Evolutionary conservation across 1,140 invertebrate species (phyloP), one percentile per base, ranked within the genome.

Genomic region (Macrobrachium nipponense): DNA sequence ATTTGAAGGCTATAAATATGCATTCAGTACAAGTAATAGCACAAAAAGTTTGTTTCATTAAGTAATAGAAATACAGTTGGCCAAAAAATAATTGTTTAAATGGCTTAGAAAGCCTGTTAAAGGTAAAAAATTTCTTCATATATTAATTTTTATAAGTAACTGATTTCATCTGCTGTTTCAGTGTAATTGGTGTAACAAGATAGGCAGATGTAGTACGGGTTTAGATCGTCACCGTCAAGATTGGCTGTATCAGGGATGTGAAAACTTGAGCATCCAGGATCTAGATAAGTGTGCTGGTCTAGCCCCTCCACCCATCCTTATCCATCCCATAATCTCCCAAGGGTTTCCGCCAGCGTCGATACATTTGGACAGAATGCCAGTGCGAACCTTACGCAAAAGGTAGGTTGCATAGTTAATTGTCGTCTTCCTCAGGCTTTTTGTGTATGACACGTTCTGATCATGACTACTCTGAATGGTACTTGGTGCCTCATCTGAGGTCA

Each of bases 191-290:
- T 99, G 98, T 91, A 93, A 95, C 1, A 92, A 92, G 5, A 91
- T 96, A 15, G 93, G 94, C 44, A 93, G 95, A 80, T 98, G 98
- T 90, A 98, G 96, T 18, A 96, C 95, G 89, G 98, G 97, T n/a
- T 94, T 95, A 7, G 98, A 97, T 90, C 93, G 97, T 68, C 93
- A 95, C 70, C 93, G 96, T 23, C 98, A 99, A 90, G 95, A 97
- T 44, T 99, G 98, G 98, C 89, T 96, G 18, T 91, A 94, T 0
- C 94, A 95, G 89, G 93, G 94, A 20, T 98, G 97, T 90, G 94
- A 95, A 14, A 89, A 91, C 15, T 91, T 90, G 3, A 92, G 92
- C 82, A 90, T 94, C 15, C 91, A 89, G 10, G 91, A 92, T 0
- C 80, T 62, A 11, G 62, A 86, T 0, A 90, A 89, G 17, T 94